Percentiles rank a stretch among this genome's conserved stretches.
Evolutionary conservation across 2,888 invertebrate genomes (phyloP).

Genomic region (Philaethria dido): DNA sequence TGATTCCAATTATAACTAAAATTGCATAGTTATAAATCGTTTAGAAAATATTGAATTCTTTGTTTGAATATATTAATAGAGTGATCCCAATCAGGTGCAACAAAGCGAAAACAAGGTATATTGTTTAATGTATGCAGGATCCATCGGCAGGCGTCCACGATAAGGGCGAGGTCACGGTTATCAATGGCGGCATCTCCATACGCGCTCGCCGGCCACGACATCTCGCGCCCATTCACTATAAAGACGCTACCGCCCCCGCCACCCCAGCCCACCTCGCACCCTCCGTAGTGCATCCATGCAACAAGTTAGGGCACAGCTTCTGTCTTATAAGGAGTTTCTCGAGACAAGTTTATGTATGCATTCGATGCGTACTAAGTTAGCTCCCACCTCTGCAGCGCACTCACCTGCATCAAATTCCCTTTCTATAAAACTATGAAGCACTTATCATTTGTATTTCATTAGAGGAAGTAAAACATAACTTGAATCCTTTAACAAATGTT

Average conservation of each 20-base stretch:
- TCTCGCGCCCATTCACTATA: slow-evolving; percentile 83
- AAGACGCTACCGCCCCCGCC: slow-evolving; percentile 61
- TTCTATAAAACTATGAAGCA: slow-evolving; percentile 6
- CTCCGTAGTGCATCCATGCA: slow-evolving; percentile 80
- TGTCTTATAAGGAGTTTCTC: slow-evolving; percentile 74
- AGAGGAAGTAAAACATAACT: not conserved
- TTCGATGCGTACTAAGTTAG: slow-evolving; percentile 29
- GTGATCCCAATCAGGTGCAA: not conserved
- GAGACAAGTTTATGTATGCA: slow-evolving; percentile 55
- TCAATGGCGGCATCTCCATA: slow-evolving; percentile 83
- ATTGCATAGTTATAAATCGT: not conserved
- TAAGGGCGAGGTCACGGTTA: slow-evolving; percentile 81
- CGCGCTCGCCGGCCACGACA: slow-evolving; percentile 80
- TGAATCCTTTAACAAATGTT: not conserved
- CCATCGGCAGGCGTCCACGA: slow-evolving; percentile 65
- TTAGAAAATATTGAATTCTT: not conserved
- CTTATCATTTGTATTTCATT: not conserved
- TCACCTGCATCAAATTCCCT: slow-evolving; percentile 8
- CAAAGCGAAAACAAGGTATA: not conserved
- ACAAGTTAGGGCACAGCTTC: slow-evolving; percentile 78
- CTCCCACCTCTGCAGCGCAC: not conserved
- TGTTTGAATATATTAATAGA: not conserved
- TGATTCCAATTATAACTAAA: not conserved
- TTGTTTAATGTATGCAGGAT: slow-evolving; percentile 53
- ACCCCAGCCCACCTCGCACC: slow-evolving; percentile 57